Percentiles rank a stretch among this genome's conserved stretches.
Evolutionary conservation across 23 tunicate genomes (phyloP).

Genomic region (Aplidium turbinatum): DNA sequence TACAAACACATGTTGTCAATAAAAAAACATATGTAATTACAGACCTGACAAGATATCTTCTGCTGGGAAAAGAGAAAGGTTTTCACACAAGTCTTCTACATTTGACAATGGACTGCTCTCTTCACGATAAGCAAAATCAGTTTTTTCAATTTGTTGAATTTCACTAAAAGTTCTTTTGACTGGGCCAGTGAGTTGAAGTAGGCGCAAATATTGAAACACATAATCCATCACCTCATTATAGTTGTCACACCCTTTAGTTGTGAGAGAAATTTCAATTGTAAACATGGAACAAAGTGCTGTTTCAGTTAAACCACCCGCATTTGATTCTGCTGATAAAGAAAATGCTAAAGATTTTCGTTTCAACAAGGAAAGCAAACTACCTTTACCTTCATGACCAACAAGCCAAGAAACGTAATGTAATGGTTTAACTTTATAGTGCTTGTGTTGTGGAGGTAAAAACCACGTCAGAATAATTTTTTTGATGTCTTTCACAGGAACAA

Average conservation of each 20-base stretch:
- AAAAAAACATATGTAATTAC: background rate
- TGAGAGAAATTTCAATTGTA: conserved; percentile 45
- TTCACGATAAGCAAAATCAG: conserved; percentile 56
- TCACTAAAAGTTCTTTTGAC: conserved; percentile 38
- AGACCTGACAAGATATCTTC: conserved; percentile 58
- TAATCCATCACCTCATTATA: conserved; percentile 50
- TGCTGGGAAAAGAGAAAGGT: conserved; percentile 44
- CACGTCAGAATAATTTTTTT: conserved; percentile 67
- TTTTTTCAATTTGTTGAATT: conserved; percentile 76
- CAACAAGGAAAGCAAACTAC: conserved; percentile 67
- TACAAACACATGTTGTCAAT: background rate
- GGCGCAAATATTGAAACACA: conserved; percentile 53
- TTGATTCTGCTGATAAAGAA: conserved; percentile 46
- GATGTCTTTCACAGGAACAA: conserved; percentile 60
- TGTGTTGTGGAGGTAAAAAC: conserved; percentile 65
- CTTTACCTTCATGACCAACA: conserved; percentile 87
- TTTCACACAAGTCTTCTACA: conserved; percentile 41
- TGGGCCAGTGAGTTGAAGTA: conserved; percentile 47
- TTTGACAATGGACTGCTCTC: conserved; percentile 45
- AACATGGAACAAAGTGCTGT: conserved; percentile 39
- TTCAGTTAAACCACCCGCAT: conserved; percentile 53
- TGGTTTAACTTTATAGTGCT: conserved; percentile 68
- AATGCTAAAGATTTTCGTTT: conserved; percentile 53
- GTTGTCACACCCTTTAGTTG: conserved; percentile 44
- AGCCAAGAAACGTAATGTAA: conserved; percentile 73